Percentiles rank a stretch among this genome's conserved stretches.
Evolutionary conservation across 1,140 invertebrate genomes (phyloP).

Genomic region (Pseudomyrmex dendroicus): DNA sequence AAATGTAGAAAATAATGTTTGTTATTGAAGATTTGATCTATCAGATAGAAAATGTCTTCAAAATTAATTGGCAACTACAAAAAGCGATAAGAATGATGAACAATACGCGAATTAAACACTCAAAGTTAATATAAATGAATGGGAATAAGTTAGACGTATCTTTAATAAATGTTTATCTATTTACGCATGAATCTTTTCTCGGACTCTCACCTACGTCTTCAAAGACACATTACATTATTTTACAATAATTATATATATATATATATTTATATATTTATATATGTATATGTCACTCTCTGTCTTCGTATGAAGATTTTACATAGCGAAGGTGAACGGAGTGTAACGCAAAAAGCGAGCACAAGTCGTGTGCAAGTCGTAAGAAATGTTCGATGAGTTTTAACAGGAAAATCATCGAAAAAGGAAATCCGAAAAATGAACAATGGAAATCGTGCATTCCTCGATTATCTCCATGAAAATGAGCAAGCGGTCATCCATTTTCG

Average conservation of each 20-base stretch:
- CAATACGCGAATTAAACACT: too few relatives aligned
- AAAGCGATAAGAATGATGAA: too few relatives aligned
- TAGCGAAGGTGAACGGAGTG: constrained; percentile 70
- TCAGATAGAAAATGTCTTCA: too few relatives aligned
- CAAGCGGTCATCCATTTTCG: constrained; percentile 72
- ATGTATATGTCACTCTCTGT: constrained; percentile 45
- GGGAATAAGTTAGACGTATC: constrained; percentile 80
- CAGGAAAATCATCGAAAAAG: constrained; percentile 29
- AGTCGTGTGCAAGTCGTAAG: constrained; percentile 58
- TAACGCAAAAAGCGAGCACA: constrained; percentile 66
- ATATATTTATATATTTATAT: constrained; percentile 52
- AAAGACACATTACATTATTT: constrained; percentile 74
- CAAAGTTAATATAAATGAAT: constrained; percentile 56
- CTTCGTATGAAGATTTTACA: constrained; percentile 69
- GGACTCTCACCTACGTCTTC: constrained; percentile 67
- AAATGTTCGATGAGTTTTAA: constrained; percentile 43
- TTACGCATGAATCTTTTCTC: constrained; percentile 74
- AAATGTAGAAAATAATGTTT: too few relatives aligned
- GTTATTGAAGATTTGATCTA: too few relatives aligned
- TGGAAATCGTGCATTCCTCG: constrained; percentile 58
- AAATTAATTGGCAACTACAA: too few relatives aligned
- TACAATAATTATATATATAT: constrained; percentile 72
- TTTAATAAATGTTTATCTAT: constrained; percentile 79
- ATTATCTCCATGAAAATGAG: constrained; percentile 74
- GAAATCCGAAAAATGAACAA: constrained; percentile 51